These are phyloP conservation scores for Agonopterix heracliana DNA, from an alignment of 2,888 invertebrate genomes.

Conservation along the genomic window DNA sequence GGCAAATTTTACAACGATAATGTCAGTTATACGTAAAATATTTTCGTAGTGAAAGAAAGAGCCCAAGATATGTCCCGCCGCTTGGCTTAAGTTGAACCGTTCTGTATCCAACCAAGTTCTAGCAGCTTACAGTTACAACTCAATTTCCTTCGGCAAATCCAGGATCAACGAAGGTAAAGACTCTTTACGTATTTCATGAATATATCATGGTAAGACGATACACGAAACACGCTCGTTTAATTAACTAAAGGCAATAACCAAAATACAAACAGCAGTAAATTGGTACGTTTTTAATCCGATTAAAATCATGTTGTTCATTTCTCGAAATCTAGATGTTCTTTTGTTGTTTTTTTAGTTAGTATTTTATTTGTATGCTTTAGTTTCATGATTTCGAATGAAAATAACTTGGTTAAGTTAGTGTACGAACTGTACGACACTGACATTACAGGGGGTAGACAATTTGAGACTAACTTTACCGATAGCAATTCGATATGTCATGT, in stretches of 20 bases:
- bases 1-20: conserved; percentile 1
- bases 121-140: conserved; percentile 47
- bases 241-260: not conserved
- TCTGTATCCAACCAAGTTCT: conserved; percentile 39
- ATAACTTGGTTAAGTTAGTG: no score
- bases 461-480: no score
- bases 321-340: not conserved
- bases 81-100: conserved; percentile 38
- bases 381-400: no score
- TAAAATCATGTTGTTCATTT: no score
- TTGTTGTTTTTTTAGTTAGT: not conserved
- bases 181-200: conserved; percentile 46
- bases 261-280: no score
- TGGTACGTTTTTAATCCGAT: no score
- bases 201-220: conserved; percentile 22
- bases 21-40: conserved; percentile 18
- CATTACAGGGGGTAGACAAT: no score
- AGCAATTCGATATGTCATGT: no score
- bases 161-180: conserved; percentile 49
- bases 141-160: conserved; percentile 57
- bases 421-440: no score
- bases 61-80: conserved; percentile 27
- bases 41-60: conserved; percentile 25
- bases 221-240: conserved; percentile 1
- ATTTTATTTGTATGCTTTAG: no score